Evolutionary conservation across 2,797 vertebrate genomes (phyloP), one percentile per base, ranked within the genome.

Genomic region (Fistularia tabacaria): DNA sequence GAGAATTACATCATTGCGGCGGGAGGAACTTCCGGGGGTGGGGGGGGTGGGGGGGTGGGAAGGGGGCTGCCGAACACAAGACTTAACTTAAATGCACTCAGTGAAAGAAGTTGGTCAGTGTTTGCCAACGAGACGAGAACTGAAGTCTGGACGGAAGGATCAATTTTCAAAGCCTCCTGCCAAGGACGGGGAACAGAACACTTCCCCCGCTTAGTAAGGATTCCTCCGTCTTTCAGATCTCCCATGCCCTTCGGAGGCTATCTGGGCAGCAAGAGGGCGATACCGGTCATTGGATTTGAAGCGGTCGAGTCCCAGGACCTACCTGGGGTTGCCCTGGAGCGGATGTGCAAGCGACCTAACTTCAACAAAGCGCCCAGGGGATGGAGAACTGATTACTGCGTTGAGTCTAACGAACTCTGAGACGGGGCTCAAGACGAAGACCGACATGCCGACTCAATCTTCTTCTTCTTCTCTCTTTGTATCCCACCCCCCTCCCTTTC

Each of bases 341-440:
- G 89, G 52, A 87, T 95, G 64, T 82, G 81, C 49, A 88, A 63
- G 50, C 87, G 94, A 57, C 94, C 88, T 69, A 93, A 89, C 83
- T 99, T 99, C 86, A 99, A 99, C 91, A 90, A 92, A 73, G 90
- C 90, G 25, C 91, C 96, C 0, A 92, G 70, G 7, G 95, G 95
- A 55, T 99, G 97, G 97, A 80, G 76, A 36, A 66, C 61, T 12
- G 68, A 83, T 59, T 84, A 87, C 57, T 79, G 84, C 51, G 94
- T 94, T 0, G 95, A 97, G 75, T 94, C 95, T 0, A 93, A 90
- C 0, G 94, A 98, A 71, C 90, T 98, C 87, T 97, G 92, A 90
- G n/a, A 51, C 36, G 0, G 25, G 51, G 53, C 58, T 54, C 50
- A 64, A 59, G 60, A 69, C 51, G 46, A 74, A 77, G 72, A 83